phyloP scores from a whole-genome alignment of 30 jellyfish, hydroid and myxozoan species.

The Hydractinia symbiolongicarpus region DNA sequence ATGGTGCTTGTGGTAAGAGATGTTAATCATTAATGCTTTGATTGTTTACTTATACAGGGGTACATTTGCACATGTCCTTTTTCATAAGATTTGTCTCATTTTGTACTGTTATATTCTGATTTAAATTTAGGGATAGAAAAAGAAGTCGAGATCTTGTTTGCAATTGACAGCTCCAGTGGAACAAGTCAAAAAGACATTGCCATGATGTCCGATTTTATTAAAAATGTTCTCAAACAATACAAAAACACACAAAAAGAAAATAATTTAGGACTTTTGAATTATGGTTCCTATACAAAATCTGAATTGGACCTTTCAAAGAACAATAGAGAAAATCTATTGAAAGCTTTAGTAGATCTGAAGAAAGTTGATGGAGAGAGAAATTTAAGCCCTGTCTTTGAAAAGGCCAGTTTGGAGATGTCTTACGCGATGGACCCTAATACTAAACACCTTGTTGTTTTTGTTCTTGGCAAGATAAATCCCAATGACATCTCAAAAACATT shows the following conservation, averaged over 20 bases:
- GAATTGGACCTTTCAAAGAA: conserved; percentile 12
- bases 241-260: conserved; percentile 13
- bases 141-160: conserved; percentile 37
- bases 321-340: background rate
- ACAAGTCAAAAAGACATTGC: conserved; percentile 15
- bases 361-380: conserved; percentile 28
- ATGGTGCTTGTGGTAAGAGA: background rate
- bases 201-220: conserved; percentile 31
- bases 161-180: conserved; percentile 28
- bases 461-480: conserved; percentile 7
- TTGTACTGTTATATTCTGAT: background rate
- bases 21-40: background rate
- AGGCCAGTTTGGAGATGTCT: background rate
- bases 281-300: background rate
- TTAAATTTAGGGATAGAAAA: conserved; percentile 17
- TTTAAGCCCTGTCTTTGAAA: conserved; percentile 1
- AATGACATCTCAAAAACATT: background rate
- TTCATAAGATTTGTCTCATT: background rate
- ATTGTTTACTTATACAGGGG: no score
- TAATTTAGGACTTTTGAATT: conserved; percentile 21
- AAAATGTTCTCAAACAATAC: conserved; percentile 13
- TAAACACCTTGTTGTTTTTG: conserved; percentile 33
- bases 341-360: conserved; percentile 12
- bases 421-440: conserved; percentile 30
- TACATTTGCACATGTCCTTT: background rate